Percentiles rank a stretch among this genome's conserved stretches.
These are phyloP conservation scores for Mixornis gularis DNA, from an alignment of 2,113 vertebrate species.

Conservation along the genomic window DNA sequence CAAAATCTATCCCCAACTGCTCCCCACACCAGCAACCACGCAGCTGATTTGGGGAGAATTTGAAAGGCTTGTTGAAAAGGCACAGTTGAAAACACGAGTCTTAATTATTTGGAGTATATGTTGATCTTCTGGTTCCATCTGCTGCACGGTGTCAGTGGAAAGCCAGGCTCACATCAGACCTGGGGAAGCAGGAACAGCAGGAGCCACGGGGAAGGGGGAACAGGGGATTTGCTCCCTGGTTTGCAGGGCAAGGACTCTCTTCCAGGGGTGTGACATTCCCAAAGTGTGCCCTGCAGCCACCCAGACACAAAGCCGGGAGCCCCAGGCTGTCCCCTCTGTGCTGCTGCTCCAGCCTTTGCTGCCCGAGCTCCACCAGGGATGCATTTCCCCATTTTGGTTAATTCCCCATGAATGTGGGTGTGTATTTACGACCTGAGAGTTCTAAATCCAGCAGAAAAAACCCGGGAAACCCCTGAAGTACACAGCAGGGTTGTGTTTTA, in stretches of 20 bases:
- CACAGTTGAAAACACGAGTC: conserved; percentile 20
- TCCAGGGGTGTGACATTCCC: background rate
- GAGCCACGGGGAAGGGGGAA: fast-evolving
- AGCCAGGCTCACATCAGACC: background rate
- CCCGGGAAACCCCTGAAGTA: background rate
- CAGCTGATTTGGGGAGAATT: background rate
- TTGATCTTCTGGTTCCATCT: conserved; percentile 43
- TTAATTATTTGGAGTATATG: conserved; percentile 29
- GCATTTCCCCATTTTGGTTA: background rate
- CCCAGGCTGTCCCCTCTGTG: background rate
- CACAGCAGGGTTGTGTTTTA: background rate
- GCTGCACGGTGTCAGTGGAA: background rate
- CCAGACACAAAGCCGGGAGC: background rate
- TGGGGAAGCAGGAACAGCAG: background rate
- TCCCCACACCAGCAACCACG: background rate
- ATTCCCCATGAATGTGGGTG: fast-evolving
- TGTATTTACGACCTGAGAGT: background rate
- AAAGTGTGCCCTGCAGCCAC: background rate
- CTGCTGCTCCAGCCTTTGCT: background rate
- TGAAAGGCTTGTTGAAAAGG: conserved; percentile 31
- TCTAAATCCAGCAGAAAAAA: background rate
- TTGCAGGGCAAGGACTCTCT: background rate
- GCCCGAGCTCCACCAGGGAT: background rate
- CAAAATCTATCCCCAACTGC: background rate
- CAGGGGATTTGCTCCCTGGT: background rate